A percentile compares a stretch with the other conserved stretches of the same genome.
These are phyloP conservation scores for Onychostoma macrolepis DNA, from an alignment of 2,113 vertebrate genomes.

Conservation along the genomic window DNA sequence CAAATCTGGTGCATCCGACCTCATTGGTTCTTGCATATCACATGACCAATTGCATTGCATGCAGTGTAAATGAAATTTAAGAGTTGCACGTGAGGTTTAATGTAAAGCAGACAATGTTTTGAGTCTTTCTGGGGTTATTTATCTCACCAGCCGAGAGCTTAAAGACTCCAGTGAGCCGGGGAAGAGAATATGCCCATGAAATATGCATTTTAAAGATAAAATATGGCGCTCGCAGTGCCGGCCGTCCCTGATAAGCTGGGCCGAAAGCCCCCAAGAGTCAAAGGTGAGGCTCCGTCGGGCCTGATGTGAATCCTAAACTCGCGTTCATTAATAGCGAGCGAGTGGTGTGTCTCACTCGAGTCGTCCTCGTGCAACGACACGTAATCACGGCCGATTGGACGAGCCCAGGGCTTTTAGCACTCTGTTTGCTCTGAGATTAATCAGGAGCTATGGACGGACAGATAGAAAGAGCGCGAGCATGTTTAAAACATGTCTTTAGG, in stretches of 20 bases:
- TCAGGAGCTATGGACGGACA: slow-evolving; percentile 59
- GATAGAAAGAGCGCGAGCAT: slow-evolving; percentile 52
- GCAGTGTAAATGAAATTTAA: neutral
- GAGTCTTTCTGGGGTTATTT: neutral
- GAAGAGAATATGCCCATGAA: slow-evolving; percentile 52
- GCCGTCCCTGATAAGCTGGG: slow-evolving; percentile 52
- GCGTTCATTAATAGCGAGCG: slow-evolving; percentile 54
- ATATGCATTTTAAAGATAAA: slow-evolving; percentile 69
- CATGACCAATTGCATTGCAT: neutral
- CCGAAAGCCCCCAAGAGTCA: slow-evolving; percentile 55
- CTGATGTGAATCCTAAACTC: slow-evolving; percentile 66
- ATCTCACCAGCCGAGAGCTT: slow-evolving; percentile 31
- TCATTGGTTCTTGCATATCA: neutral
- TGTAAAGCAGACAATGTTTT: neutral
- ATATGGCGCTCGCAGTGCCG: slow-evolving; percentile 51
- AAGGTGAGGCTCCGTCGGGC: slow-evolving; percentile 63
- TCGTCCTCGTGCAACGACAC: neutral
- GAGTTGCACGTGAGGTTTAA: neutral
- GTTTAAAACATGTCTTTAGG: slow-evolving; percentile 74
- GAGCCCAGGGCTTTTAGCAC: slow-evolving; percentile 38
- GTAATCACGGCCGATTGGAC: slow-evolving; percentile 56
- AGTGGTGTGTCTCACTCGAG: neutral
- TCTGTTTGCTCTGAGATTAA: slow-evolving; percentile 68
- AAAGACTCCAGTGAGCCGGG: slow-evolving; percentile 36
- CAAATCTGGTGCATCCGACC: neutral